A percentile compares a stretch with the other conserved stretches of the same genome.
These are phyloP conservation scores for Linhomoeus sp. DNA, from an alignment of 2,888 invertebrate species.

Conservation along the genomic window DNA sequence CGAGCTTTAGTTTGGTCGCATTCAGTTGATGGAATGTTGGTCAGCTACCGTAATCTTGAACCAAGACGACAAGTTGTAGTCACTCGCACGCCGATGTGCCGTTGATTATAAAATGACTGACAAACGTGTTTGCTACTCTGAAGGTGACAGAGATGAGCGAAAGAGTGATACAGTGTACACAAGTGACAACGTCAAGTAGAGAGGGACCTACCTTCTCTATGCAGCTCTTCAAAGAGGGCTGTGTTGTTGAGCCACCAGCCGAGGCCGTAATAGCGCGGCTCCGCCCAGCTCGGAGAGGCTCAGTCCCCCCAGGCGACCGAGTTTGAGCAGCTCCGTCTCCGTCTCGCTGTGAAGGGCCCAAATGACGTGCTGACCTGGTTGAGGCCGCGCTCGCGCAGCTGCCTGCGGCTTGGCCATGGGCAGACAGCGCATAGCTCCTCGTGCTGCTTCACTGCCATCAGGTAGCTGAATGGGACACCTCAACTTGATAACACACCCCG, in stretches of 20 bases:
- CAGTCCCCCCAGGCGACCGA: constrained; percentile 44
- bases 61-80: no score
- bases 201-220: constrained; percentile 63
- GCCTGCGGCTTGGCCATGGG: constrained; percentile 62
- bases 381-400: constrained; percentile 35
- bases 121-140: no score
- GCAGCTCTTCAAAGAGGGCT: constrained; percentile 54
- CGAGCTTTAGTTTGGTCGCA: no score
- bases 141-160: no score
- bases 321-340: constrained; percentile 73
- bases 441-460: constrained; percentile 92
- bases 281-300: constrained; percentile 52
- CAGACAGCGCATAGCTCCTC: constrained; percentile 77
- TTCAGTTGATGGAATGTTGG: no score
- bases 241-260: constrained; percentile 91
- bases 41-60: no score
- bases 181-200: background rate
- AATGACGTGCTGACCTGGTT: constrained; percentile 57
- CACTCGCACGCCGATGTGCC: no score
- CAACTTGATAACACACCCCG: no score
- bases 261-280: constrained; percentile 67
- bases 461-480: no score
- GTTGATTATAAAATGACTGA: no score
- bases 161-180: constrained; percentile 1
- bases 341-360: constrained; percentile 99